These are phyloP conservation scores for Laspeyria flexula DNA, from an alignment of 2,888 invertebrate genomes.

Conservation along the genomic window DNA sequence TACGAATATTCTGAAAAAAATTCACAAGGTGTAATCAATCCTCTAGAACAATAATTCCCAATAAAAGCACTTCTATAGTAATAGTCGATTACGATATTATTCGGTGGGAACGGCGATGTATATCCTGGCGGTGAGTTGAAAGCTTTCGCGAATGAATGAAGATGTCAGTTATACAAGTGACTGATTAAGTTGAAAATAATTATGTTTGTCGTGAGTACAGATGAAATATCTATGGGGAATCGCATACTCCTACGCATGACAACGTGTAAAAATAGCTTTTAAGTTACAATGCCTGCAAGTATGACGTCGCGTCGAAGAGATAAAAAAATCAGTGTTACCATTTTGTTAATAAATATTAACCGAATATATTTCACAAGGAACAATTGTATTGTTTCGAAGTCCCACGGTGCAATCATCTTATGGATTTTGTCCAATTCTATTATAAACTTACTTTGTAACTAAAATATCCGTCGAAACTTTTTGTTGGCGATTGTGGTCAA, in stretches of 20 bases:
- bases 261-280: too few species aligned
- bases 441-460: constrained; percentile 37
- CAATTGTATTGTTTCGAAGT: constrained; percentile 59
- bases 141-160: constrained; percentile 29
- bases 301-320: constrained; percentile 28
- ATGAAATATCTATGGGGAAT: constrained; percentile 1
- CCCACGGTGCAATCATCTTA: constrained; percentile 56
- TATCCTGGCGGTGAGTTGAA: constrained; percentile 42
- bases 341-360: constrained; percentile 46
- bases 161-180: constrained; percentile 35
- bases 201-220: constrained; percentile 7
- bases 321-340: constrained; percentile 29
- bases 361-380: constrained; percentile 49
- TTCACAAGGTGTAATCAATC: too few species aligned
- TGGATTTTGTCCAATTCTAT: constrained; percentile 41
- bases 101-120: constrained; percentile 35
- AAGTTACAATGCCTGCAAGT: constrained; percentile 16
- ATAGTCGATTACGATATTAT: too few species aligned
- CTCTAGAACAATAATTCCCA: too few species aligned
- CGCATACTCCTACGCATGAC: too few species aligned
- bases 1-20: too few species aligned
- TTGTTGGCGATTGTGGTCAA: constrained; percentile 2
- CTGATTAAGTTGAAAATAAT: constrained; percentile 12
- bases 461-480: constrained; percentile 36
- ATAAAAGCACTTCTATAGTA: too few species aligned